Percentiles rank a stretch among this genome's conserved stretches.
Evolutionary conservation across 2,888 invertebrate genomes (phyloP).

Genomic region (Allophyes oxyacanthae): DNA sequence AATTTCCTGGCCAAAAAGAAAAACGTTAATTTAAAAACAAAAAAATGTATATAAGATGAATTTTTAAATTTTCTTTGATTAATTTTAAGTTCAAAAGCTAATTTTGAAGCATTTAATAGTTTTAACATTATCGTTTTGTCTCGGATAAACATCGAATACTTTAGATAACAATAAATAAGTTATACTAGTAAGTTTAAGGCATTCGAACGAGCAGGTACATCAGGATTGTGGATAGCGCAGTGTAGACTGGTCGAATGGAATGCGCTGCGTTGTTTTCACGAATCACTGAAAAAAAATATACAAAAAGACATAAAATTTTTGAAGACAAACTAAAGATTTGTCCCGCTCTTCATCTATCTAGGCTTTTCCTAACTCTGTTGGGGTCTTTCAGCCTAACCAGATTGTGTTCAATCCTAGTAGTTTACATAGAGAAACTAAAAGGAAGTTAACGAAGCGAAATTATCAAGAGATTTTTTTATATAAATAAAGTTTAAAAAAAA

Average conservation of each 20-base stretch:
- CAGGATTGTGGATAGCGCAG: conserved; percentile 67
- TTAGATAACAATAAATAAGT: conserved; percentile 80
- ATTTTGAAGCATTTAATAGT: conserved; percentile 40
- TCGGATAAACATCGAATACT: conserved; percentile 64
- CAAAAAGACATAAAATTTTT: neutral
- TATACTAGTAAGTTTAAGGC: conserved; percentile 74
- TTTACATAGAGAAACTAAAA: too few species aligned
- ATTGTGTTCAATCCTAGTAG: too few species aligned
- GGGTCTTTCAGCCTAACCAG: too few species aligned
- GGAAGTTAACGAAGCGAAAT: too few species aligned
- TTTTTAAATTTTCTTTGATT: neutral
- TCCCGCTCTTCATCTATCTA: too few species aligned
- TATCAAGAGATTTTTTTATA: too few species aligned
- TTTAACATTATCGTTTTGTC: conserved; percentile 53
- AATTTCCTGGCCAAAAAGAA: conserved; percentile 5
- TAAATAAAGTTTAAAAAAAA: too few species aligned
- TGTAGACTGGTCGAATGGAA: conserved; percentile 65
- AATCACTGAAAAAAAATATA: conserved; percentile 71
- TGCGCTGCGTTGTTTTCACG: conserved; percentile 61
- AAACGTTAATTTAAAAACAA: neutral
- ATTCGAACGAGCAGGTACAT: conserved; percentile 84
- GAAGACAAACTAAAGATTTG: too few species aligned
- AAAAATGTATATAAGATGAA: neutral
- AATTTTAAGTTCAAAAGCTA: neutral
- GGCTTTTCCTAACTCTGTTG: too few species aligned